Evolutionary conservation across 2,888 invertebrate species (phyloP).

Genomic region (Rhagonycha fulva): DNA sequence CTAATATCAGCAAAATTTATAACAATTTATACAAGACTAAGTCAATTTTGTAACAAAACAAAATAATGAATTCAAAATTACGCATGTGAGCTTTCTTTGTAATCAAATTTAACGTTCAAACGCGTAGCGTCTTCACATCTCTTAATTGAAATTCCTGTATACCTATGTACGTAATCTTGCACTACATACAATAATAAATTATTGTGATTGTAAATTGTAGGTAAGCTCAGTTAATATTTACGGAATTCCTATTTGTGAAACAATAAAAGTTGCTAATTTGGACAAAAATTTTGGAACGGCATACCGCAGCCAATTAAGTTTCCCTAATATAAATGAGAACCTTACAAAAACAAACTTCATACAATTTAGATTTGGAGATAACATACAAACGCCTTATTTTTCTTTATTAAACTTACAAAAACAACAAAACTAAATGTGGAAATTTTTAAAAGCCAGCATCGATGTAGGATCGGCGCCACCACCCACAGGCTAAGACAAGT

Average conservation of each 20-base stretch:
- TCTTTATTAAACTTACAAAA: conserved; percentile 20
- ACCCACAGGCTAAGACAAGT: conserved; percentile 51
- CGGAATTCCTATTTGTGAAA: background rate
- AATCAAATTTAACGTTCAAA: background rate
- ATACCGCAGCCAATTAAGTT: background rate
- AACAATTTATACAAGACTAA: background rate
- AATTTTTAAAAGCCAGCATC: conserved; percentile 12
- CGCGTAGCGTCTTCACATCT: background rate
- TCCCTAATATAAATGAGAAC: background rate
- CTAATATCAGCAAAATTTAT: background rate
- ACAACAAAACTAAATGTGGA: conserved; percentile 7
- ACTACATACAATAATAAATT: too few species aligned
- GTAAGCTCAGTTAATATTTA: too few species aligned
- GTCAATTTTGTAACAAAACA: background rate
- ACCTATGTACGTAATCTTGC: too few species aligned
- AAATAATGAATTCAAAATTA: background rate
- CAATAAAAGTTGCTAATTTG: background rate
- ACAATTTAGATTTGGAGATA: conserved; percentile 17
- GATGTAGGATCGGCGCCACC: conserved; percentile 42
- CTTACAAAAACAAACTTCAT: conserved; percentile 9
- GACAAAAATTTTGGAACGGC: background rate
- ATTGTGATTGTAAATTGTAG: too few species aligned
- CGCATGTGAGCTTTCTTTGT: background rate
- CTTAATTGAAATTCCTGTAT: background rate
- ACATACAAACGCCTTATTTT: conserved; percentile 22